Evolutionary conservation across 2,888 invertebrate genomes (phyloP).

Genomic region (Caenorhabditis uteleia): DNA sequence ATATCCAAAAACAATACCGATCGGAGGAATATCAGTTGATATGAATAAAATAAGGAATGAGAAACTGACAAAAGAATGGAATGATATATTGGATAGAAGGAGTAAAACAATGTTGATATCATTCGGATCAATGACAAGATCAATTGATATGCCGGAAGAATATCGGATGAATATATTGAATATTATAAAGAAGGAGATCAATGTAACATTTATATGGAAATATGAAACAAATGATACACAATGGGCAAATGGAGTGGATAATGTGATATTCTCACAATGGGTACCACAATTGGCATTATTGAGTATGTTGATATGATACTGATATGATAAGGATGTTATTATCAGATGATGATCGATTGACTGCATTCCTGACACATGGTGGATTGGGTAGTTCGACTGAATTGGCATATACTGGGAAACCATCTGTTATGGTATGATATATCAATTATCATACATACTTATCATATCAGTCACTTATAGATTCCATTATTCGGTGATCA

Average conservation of each 20-base stretch:
- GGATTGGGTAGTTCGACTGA: conserved; percentile 39
- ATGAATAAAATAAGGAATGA: background rate
- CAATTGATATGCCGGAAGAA: conserved; percentile 13
- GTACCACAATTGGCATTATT: conserved; percentile 32
- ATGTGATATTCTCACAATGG: conserved; percentile 29
- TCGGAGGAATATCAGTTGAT: conserved; percentile 31
- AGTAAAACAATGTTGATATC: conserved; percentile 22
- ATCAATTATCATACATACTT: too few species aligned
- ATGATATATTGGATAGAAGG: conserved; percentile 4
- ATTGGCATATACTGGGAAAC: conserved; percentile 30
- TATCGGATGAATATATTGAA: conserved; percentile 17
- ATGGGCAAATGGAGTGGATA: conserved; percentile 15
- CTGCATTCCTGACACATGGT: conserved; percentile 32
- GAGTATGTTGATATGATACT: too few species aligned
- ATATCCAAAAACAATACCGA: conserved; percentile 34
- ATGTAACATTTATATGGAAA: conserved; percentile 41
- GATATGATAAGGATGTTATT: too few species aligned
- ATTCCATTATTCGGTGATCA: conserved; percentile 42
- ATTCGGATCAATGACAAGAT: conserved; percentile 21
- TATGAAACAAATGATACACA: conserved; percentile 22
- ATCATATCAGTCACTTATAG: too few species aligned
- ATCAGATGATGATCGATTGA: conserved; percentile 25
- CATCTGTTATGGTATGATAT: conserved; percentile 29
- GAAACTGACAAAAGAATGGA: conserved; percentile 2
- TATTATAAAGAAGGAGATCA: conserved; percentile 7